Conservation (phyloP, 2,888 invertebrate genomes). For the Conomelus anceps region DNA sequence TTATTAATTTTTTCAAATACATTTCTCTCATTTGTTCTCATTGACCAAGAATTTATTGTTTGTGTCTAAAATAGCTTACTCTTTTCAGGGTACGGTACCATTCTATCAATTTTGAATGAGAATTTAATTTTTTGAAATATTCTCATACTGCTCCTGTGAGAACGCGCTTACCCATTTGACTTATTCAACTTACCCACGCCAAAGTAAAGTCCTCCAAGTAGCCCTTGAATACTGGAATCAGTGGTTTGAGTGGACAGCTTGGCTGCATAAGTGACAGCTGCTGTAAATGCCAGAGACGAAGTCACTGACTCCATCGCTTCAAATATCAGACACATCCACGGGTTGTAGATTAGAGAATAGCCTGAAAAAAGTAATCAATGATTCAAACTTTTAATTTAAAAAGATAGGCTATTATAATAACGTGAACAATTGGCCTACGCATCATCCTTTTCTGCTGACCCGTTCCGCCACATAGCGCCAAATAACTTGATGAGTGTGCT, state of each 20-base stretch:
- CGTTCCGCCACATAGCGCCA: too few relatives aligned
- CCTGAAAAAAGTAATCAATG: slow-evolving; percentile 43
- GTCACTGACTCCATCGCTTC: slow-evolving; percentile 73
- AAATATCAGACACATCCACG: slow-evolving; percentile 67
- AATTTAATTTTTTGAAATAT: too few relatives aligned
- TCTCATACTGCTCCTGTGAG: too few relatives aligned
- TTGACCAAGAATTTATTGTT: too few relatives aligned
- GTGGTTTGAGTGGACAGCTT: slow-evolving; percentile 64
- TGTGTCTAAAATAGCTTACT: too few relatives aligned
- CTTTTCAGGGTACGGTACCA: too few relatives aligned
- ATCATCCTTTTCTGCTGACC: background rate
- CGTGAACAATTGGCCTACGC: too few relatives aligned
- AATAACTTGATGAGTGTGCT: too few relatives aligned
- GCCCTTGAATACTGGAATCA: slow-evolving; percentile 67
- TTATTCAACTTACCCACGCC: slow-evolving; percentile 56
- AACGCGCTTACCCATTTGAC: too few relatives aligned
- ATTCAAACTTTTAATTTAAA: background rate
- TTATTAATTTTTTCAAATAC: too few relatives aligned
- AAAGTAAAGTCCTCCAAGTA: slow-evolving; percentile 71
- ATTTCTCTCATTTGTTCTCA: too few relatives aligned
- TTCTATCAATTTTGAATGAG: too few relatives aligned
- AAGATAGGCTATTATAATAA: background rate
- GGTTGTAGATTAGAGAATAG: slow-evolving; percentile 67
- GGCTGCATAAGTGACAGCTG: slow-evolving; percentile 70
- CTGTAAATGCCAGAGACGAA: slow-evolving; percentile 65